Conservation (phyloP, 2,888 invertebrate genomes). For the Conomelus anceps region DNA sequence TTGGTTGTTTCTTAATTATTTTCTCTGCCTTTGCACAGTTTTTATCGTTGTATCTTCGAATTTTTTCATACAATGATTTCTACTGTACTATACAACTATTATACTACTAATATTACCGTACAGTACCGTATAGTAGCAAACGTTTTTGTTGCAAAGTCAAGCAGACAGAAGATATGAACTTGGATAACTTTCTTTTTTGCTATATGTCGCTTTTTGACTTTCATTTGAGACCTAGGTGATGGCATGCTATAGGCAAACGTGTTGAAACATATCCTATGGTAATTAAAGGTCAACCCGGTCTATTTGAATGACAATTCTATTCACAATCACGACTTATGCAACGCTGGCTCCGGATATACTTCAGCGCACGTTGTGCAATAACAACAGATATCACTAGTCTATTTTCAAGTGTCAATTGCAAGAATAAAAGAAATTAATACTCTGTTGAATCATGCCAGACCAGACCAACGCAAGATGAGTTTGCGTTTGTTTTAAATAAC, state of each 20-base stretch:
- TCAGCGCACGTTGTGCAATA: background rate
- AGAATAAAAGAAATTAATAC: background rate
- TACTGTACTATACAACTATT: too few species aligned
- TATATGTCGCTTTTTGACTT: background rate
- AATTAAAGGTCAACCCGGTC: background rate
- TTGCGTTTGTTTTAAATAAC: too few species aligned
- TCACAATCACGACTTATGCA: background rate
- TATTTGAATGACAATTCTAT: background rate
- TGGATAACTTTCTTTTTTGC: background rate
- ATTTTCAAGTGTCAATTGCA: background rate
- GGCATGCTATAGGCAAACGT: too few species aligned
- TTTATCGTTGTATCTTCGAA: too few species aligned
- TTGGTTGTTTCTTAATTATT: too few species aligned
- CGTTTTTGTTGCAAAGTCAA: background rate
- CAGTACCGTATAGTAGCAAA: background rate
- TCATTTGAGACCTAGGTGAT: background rate
- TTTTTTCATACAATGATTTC: too few species aligned
- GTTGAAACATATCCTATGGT: background rate
- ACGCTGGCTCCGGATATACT: background rate
- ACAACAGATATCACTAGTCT: background rate
- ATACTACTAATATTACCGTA: too few species aligned
- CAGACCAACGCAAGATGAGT: too few species aligned
- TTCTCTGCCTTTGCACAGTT: too few species aligned
- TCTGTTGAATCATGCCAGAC: background rate
- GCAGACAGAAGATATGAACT: too few species aligned